Evolutionary conservation across 1,140 invertebrate species (phyloP), one percentile per base, ranked within the genome.

Genomic region (Formica selysi): DNA sequence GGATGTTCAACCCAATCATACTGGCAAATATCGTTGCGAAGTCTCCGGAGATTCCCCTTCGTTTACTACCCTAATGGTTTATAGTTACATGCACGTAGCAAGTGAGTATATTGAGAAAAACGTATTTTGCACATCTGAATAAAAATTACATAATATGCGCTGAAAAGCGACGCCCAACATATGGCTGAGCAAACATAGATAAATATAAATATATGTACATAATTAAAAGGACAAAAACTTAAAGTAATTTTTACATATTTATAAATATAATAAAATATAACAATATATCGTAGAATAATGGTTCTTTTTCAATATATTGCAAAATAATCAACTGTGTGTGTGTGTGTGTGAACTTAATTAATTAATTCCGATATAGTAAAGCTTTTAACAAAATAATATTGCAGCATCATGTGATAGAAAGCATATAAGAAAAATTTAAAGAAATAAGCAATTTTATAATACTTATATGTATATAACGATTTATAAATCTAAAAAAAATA

Each of bases 1-100:
- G 38, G 96, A 97, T 78, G 96, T 98, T 2, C 96, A 96, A 61
- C 94, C 96, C 11, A 96, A 96, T 86, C 94, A 97, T 22, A 96
- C 96, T 2, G 97, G 97, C 10, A 95, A 95, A 90, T 98, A 97
- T 91, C 96, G 96, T n/a, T 97, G 97, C 92, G 97, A 98, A 92
- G 97, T 98, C 10, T 97, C 97, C 0, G 96, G 96, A 0, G 97
- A 98, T 91, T 95, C 96, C 3, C 97, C 97, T 0, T 96, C 96
- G 64, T 97, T 97, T 94, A 96, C 96, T 89, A 97, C 97, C 0
- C 93, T 95, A 92, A 95, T 96, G 61, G 96, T 96, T 6, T 96
- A 96, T 3, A 96, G 96, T 26, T 96, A 96, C 91, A 97, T 98
- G 96, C 96, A 97, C 89, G 96, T 97, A 73, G 96, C 97, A 76